phyloP scores from a whole-genome alignment of 2,797 vertebrate genomes.

The Microchirus variegatus region DNA sequence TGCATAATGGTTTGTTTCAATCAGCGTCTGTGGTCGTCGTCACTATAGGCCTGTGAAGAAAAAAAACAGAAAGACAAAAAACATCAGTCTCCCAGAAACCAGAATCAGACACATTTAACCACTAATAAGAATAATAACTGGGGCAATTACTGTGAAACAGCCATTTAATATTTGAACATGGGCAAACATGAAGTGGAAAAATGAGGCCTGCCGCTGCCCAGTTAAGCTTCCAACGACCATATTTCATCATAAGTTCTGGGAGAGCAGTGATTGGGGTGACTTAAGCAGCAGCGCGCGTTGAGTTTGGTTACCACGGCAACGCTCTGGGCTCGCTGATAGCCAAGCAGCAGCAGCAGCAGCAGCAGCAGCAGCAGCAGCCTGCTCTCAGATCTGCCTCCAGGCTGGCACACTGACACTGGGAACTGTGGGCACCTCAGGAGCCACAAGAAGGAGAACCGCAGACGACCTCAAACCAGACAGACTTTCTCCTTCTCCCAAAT shows the following conservation, averaged over 20 bases:
- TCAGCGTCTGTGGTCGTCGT: constrained; percentile 66
- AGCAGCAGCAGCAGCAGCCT: constrained; percentile 61
- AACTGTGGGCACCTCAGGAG: constrained; percentile 74
- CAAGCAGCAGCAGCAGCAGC: constrained; percentile 66
- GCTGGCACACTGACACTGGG: constrained; percentile 75
- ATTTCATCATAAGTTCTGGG: constrained; percentile 65
- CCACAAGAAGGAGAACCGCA: constrained; percentile 81
- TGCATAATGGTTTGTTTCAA: constrained; percentile 84
- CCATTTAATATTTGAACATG: constrained; percentile 73
- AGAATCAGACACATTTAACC: constrained; percentile 70
- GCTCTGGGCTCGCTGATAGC: constrained; percentile 64
- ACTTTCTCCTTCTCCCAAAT: constrained; percentile 70
- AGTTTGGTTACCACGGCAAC: constrained; percentile 69
- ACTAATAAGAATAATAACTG: constrained; percentile 75
- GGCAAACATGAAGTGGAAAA: constrained; percentile 78
- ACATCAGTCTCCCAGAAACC: constrained; percentile 77
- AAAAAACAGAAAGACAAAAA: constrained; percentile 65
- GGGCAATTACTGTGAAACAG: constrained; percentile 71
- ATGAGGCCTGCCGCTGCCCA: constrained; percentile 56
- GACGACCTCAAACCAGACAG: constrained; percentile 79
- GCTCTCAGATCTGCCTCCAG: constrained; percentile 73
- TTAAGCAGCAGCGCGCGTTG: constrained; percentile 45
- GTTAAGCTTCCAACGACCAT: constrained; percentile 50
- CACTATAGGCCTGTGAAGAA: constrained; percentile 82
- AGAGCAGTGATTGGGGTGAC: constrained; percentile 45